Evolutionary conservation across 2,888 invertebrate genomes (phyloP), one percentile per base, ranked within the genome.

Genomic region (Poecilobothrus nobilitatus): DNA sequence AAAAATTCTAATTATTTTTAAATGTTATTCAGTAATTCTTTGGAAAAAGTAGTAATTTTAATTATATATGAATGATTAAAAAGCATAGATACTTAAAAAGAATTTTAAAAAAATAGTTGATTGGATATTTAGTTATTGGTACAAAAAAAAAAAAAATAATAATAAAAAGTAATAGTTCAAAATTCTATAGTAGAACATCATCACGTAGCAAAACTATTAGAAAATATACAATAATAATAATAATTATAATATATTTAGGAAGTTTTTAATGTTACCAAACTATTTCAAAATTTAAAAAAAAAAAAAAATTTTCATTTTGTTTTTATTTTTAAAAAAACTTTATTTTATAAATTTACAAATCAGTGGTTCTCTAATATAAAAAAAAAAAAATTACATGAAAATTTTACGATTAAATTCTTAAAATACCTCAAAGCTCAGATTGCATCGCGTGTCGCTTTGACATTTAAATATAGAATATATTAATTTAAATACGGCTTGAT

Each of bases 141-240:
- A 12, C 15, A 12, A 12, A 41, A 41, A 41, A 9, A 41, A 9
- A 15, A 41, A 41, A 41, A 41, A 12, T 41, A 41, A 15, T n/a
- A n/a, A n/a, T n/a, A n/a, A 41, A 41, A 12, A 41, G 41, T 41
- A 12, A 41, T 12, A 12, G 15, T 41, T 53, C 4, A 18, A 18
- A 53, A 53, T 3, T 18, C 18, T 53, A 2, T 53, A 53, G 53
- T 53, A 53, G 18, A 53, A 12, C 9, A 37, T 37, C 12, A 37
- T 12, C 15, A 53, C 53, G 53, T 53, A 53, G 53, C 18, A 53
- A 18, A 37, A 10, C 8, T 37, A 37, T 8, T 10, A 53, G 53
- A 63, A 63, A 63, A 63, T 63, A 20, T 22, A 63, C 63, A 63
- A 63, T 63, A 63, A 22, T 63, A 22, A 63, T 22, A 63, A 22